Conservation (phyloP, 2,797 vertebrate species). For the Sparidentex hasta region DNA sequence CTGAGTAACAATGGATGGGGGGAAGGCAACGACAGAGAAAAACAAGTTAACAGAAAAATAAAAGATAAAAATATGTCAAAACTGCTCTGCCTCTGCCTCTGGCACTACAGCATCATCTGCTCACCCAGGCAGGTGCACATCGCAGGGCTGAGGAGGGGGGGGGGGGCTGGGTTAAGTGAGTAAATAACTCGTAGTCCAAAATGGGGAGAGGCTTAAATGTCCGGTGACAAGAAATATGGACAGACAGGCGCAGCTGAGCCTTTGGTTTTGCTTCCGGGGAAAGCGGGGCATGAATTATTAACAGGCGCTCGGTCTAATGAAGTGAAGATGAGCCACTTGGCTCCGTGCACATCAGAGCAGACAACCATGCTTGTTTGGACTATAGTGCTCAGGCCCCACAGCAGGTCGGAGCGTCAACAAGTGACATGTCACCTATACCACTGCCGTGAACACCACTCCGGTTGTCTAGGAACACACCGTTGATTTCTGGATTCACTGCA, state of each 20-base stretch:
- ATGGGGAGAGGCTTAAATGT: constrained; percentile 60
- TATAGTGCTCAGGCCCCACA: constrained; percentile 20
- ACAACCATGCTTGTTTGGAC: constrained; percentile 43
- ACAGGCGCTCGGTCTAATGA: constrained; percentile 66
- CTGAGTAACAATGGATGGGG: constrained; percentile 43
- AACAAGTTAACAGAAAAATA: constrained; percentile 24
- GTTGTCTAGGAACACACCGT: neutral
- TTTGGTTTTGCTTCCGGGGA: constrained; percentile 63
- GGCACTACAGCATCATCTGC: constrained; percentile 56
- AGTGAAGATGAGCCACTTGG: constrained; percentile 66
- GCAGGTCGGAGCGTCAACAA: constrained; percentile 46
- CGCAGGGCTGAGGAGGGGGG: constrained; percentile 17
- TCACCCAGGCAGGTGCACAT: constrained; percentile 66
- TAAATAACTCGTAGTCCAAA: constrained; percentile 67
- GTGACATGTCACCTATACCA: constrained; percentile 30
- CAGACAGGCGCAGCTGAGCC: constrained; percentile 70
- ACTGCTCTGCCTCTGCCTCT: constrained; percentile 47
- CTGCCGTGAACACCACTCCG: neutral
- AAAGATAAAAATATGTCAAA: constrained; percentile 22
- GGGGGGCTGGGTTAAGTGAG: constrained; percentile 39
- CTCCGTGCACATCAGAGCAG: constrained; percentile 34
- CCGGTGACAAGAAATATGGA: constrained; percentile 57
- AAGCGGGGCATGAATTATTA: constrained; percentile 79
- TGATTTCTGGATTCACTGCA: neutral
- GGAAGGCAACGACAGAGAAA: constrained; percentile 29